These are phyloP conservation scores for Nyctibius grandis DNA, from an alignment of 2,797 vertebrate species.

Conservation along the genomic window DNA sequence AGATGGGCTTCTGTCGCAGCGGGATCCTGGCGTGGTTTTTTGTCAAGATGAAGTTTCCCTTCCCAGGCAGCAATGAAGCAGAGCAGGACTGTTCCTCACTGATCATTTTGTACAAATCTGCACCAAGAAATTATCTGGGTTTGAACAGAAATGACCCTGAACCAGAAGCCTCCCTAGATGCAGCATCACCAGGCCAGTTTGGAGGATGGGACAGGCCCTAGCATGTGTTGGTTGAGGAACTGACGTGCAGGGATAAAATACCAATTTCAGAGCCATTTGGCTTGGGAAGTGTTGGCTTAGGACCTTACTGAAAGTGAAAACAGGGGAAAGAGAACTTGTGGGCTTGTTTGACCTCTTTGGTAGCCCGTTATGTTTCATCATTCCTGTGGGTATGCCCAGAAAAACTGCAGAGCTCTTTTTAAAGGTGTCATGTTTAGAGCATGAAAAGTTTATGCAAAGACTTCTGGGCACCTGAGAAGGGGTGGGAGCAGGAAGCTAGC, in stretches of 20 bases:
- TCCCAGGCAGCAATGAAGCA: too few relatives aligned
- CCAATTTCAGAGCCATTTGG: not conserved
- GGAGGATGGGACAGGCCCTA: not conserved
- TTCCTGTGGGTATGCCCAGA: not conserved
- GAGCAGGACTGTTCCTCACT: not conserved
- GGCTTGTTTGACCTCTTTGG: not conserved
- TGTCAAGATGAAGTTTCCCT: not conserved
- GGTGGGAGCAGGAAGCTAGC: not conserved
- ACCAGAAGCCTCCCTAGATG: not conserved
- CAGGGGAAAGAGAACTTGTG: not conserved
- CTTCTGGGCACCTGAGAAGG: not conserved
- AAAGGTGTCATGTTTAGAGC: not conserved
- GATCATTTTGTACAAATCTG: not conserved
- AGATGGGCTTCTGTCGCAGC: not conserved
- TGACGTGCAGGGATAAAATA: not conserved
- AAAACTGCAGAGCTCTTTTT: not conserved
- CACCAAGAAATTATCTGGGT: not conserved
- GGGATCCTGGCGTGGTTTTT: not conserved
- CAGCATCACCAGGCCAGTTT: not conserved
- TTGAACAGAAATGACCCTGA: not conserved
- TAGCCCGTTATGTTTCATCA: not conserved
- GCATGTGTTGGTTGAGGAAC: not conserved
- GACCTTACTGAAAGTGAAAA: not conserved
- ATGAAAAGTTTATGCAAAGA: not conserved
- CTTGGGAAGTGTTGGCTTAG: not conserved